These are phyloP conservation scores for Eristalis arbustorum DNA, from an alignment of 2,888 invertebrate genomes.

Conservation along the genomic window DNA sequence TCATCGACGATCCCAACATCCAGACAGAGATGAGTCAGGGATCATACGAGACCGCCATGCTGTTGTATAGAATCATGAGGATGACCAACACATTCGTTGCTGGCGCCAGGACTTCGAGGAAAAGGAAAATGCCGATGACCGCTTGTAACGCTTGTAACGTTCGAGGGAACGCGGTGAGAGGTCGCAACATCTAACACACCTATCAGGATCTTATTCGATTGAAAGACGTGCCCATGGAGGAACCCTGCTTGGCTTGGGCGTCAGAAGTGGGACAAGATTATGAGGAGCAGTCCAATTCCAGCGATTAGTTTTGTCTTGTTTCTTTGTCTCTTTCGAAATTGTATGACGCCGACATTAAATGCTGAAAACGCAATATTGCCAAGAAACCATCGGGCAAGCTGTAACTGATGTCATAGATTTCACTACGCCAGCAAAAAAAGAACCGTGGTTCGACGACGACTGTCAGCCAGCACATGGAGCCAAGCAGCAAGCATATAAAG, in stretches of 20 bases:
- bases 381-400: no score
- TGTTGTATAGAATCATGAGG: constrained; percentile 86
- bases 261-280: not conserved
- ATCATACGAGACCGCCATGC: not conserved
- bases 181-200: constrained; percentile 96
- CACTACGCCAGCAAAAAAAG: no score
- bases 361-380: no score
- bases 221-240: not conserved
- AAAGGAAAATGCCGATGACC: constrained; percentile 99
- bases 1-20: not conserved
- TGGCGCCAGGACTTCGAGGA: constrained; percentile 98
- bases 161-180: constrained; percentile 93
- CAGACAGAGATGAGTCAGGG: not conserved
- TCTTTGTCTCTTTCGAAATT: no score
- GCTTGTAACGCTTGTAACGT: constrained; percentile 99
- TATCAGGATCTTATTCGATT: constrained; percentile 86
- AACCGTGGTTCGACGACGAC: no score
- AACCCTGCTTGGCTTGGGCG: not conserved
- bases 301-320: not conserved
- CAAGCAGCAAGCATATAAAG: no score
- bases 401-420: no score
- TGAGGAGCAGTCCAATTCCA: not conserved
- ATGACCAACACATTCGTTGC: constrained; percentile 94
- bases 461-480: no score
- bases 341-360: no score